These are phyloP conservation scores for Drosophila arawakana DNA, from an alignment of 1,140 invertebrate genomes.

Conservation along the genomic window DNA sequence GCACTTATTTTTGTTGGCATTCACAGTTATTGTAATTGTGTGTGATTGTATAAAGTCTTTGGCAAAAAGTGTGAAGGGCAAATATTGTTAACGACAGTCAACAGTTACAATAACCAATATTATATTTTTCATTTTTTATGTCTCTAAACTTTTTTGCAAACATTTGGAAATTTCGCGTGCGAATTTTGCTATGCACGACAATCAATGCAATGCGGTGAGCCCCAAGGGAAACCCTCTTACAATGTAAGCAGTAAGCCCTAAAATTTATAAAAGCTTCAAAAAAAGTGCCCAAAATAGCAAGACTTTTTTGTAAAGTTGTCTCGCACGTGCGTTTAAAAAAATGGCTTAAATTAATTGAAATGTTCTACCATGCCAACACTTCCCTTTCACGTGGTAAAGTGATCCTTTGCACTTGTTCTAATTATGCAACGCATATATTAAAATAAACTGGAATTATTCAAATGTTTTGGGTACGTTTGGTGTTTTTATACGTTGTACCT, in stretches of 20 bases:
- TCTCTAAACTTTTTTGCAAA: conserved; percentile 11
- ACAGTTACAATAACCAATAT: conserved; percentile 21
- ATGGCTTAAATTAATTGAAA: no score
- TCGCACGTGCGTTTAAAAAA: no score
- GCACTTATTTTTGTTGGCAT: conserved; percentile 8
- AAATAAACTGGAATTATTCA: no score
- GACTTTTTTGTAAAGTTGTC: no score
- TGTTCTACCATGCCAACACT: no score
- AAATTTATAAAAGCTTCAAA: no score
- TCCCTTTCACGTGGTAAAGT: no score
- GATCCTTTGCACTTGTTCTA: no score
- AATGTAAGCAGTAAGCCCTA: neutral
- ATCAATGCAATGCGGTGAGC: conserved; percentile 49
- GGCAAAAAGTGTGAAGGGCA: conserved; percentile 35
- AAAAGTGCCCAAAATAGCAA: no score
- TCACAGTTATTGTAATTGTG: neutral
- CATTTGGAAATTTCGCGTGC: conserved; percentile 68
- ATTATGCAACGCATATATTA: no score
- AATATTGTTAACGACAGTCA: conserved; percentile 17
- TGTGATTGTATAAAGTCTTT: conserved; percentile 23
- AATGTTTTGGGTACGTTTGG: no score
- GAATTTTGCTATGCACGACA: conserved; percentile 67
- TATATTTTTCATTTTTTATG: neutral
- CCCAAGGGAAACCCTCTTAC: conserved; percentile 8
- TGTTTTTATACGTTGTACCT: neutral